A percentile compares a stretch with the other conserved stretches of the same genome.
phyloP scores from a whole-genome alignment of 1,140 invertebrate species.

The Pentalonia nigronervosa region DNA sequence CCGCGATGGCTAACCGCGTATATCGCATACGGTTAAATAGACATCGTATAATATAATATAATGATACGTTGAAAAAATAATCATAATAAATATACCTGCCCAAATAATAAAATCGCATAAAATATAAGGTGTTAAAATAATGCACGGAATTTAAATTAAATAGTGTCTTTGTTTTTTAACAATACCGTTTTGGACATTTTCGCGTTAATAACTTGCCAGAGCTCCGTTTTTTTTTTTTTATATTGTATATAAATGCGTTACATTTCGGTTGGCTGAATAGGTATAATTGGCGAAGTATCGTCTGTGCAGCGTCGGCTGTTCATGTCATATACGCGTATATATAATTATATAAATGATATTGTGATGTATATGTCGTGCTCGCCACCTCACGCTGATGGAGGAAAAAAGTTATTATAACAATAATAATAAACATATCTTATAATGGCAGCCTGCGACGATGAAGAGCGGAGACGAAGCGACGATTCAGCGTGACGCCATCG shows the following conservation, averaged over 20 bases:
- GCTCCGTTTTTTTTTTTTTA: neutral
- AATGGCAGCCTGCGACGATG: neutral
- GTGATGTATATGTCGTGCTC: neutral
- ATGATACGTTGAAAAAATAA: conserved; percentile 1
- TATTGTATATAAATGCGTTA: neutral
- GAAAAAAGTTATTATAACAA: neutral
- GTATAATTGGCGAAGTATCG: neutral
- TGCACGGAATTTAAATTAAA: neutral
- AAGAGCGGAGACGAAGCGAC: neutral
- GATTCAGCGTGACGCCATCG: neutral
- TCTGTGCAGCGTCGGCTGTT: neutral
- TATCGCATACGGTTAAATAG: neutral
- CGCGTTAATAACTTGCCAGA: neutral
- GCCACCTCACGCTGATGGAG: too few relatives aligned
- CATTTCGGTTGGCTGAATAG: conserved; percentile 2
- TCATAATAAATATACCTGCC: neutral
- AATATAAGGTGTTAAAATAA: conserved; percentile 1
- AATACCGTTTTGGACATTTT: neutral
- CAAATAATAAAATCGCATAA: neutral
- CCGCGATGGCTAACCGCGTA: neutral
- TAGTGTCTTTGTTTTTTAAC: neutral
- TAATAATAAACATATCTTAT: neutral
- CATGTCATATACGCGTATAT: neutral
- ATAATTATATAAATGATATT: neutral
- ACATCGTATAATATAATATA: neutral